phyloP scores from a whole-genome alignment of 2,888 invertebrate genomes.

The Tachystola acroxantha region DNA sequence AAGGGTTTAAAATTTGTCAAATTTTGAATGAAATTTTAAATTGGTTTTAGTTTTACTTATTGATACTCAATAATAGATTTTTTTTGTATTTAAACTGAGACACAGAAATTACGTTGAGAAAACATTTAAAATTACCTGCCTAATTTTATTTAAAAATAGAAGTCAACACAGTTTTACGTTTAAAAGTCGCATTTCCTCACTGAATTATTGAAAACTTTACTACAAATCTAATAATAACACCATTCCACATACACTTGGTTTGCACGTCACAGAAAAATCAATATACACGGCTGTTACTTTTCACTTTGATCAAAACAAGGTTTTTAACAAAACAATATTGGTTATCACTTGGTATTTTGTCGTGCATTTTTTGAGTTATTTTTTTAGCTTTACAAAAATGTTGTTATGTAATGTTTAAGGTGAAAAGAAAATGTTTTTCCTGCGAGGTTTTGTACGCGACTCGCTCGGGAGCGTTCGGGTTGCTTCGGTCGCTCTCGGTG shows the following conservation, averaged over 20 bases:
- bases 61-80: not conserved
- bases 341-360: conserved; percentile 15
- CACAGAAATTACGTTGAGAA: not conserved
- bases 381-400: conserved; percentile 32
- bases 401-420: conserved; percentile 63
- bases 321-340: conserved; percentile 16
- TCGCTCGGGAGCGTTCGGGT: conserved; percentile 41
- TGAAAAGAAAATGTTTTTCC: conserved; percentile 55
- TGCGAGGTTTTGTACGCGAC: conserved; percentile 39
- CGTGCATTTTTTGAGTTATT: conserved; percentile 23
- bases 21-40: not conserved
- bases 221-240: conserved; percentile 56
- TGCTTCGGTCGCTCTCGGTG: conserved; percentile 35
- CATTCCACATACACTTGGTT: conserved; percentile 52
- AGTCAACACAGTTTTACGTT: not conserved
- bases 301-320: conserved; percentile 22
- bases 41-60: not conserved
- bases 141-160: not conserved
- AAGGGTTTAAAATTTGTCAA: not conserved
- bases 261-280: conserved; percentile 68
- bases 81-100: not conserved
- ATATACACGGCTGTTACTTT: conserved; percentile 42
- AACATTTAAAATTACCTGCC: not conserved
- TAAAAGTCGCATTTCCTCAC: conserved; percentile 22
- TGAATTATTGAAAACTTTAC: conserved; percentile 35